A percentile compares a stretch with the other conserved stretches of the same genome.
phyloP scores from a whole-genome alignment of 1,140 invertebrate species.

The Microvelia longipes region DNA sequence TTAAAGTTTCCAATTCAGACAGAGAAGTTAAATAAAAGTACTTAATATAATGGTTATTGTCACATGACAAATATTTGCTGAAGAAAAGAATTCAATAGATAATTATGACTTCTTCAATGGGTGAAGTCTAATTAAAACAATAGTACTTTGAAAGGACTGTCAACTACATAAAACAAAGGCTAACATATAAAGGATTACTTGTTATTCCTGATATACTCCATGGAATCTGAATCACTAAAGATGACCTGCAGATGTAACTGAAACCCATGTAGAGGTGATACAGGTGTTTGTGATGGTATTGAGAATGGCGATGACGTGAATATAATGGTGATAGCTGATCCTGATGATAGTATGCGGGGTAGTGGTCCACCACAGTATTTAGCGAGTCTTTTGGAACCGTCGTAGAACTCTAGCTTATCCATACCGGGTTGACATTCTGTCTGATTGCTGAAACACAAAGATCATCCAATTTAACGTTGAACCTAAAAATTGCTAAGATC shows the following conservation, averaged over 20 bases:
- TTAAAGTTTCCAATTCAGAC: no score
- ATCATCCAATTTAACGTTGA: neutral
- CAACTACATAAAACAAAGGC: no score
- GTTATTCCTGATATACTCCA: slow-evolving; percentile 30
- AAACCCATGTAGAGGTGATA: slow-evolving; percentile 27
- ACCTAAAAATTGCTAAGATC: no score
- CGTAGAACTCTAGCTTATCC: slow-evolving; percentile 71
- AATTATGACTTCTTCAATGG: no score
- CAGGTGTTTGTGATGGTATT: slow-evolving; percentile 21
- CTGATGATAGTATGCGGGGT: slow-evolving; percentile 52
- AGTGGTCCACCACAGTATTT: slow-evolving; percentile 74
- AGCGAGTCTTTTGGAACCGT: slow-evolving; percentile 65
- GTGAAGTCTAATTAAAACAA: no score
- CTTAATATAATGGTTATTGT: no score
- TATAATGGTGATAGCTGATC: slow-evolving; percentile 68
- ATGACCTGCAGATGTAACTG: slow-evolving; percentile 75
- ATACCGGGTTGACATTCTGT: slow-evolving; percentile 30
- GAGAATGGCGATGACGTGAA: slow-evolving; percentile 35
- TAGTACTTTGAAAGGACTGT: no score
- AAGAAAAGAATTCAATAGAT: no score
- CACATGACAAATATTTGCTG: no score
- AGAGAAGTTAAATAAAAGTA: no score
- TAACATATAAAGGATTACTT: no score
- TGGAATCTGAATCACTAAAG: slow-evolving; percentile 64
- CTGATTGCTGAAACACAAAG: neutral